Conservation (phyloP, 1,140 invertebrate species). For the Hyphantria cunea region DNA sequence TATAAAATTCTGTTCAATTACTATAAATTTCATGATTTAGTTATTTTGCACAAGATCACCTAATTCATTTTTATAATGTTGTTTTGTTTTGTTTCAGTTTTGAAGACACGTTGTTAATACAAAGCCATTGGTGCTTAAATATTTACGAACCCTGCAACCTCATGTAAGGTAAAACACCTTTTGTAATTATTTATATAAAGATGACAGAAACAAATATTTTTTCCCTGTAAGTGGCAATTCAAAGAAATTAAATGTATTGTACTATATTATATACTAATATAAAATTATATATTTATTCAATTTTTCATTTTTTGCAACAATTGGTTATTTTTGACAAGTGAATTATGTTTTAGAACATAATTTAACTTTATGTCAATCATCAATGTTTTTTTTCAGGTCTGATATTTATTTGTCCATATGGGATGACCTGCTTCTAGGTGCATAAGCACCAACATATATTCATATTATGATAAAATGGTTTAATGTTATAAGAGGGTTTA, state of each 20-base stretch:
- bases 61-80: conserved; percentile 7
- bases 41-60: too few species aligned
- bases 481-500: conserved; percentile 73
- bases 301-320: too few species aligned
- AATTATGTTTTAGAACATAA: too few species aligned
- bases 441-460: conserved; percentile 61
- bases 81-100: conserved; percentile 22
- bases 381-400: conserved; percentile 46
- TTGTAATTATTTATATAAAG: not conserved
- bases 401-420: conserved; percentile 55
- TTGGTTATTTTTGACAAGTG: too few species aligned
- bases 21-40: too few species aligned
- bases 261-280: too few species aligned
- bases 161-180: conserved; percentile 28
- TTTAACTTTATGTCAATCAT: not conserved
- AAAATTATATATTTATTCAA: too few species aligned
- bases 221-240: too few species aligned
- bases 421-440: conserved; percentile 64
- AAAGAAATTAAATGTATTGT: too few species aligned
- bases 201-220: too few species aligned
- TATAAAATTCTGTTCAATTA: too few species aligned
- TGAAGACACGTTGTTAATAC: conserved; percentile 8
- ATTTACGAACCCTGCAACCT: conserved; percentile 29
- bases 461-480: conserved; percentile 79
- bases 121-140: conserved; percentile 29